Evolutionary conservation across 2,888 invertebrate species (phyloP), one percentile per base, ranked within the genome.

Genomic region (Marronus borbonicus): DNA sequence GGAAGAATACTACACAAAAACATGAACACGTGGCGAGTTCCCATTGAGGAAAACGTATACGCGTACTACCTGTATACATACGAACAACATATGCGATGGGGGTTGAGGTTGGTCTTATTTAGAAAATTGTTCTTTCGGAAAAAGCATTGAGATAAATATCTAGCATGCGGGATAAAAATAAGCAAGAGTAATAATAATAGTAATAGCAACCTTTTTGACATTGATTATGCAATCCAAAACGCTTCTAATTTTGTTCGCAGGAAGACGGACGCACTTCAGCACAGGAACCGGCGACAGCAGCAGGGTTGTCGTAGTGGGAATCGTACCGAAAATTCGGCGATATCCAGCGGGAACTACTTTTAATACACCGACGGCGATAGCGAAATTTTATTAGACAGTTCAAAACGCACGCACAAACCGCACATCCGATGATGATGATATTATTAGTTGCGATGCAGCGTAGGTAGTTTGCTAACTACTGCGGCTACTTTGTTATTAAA

Each of bases 141-240:
- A 8, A 44, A 12, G 44, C 44, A 8, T 0, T 44, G 44, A 44
- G 8, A 39, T 8, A 39, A 65, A 44, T 14, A 65, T 20, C 17
- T 17, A 20, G 4, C 55, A 55, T 55, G 55, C 20, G 20, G n/a
- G 24, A 68, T 31, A 79, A 81, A 79, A 81, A 81, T 81, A 82
- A 83, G 81, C 82, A 44, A 74, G 10, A 83, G 81, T 81, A 44
- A 74, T 20, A 68, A 68, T 28, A 68, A 58, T 20, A 58, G 20
- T 20, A 20, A 58, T 20, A 68, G 49, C 72, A 60, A 84, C 84
- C 84, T 84, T 84, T 84, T 84, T 84, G 84, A 83, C 84, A 84
- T 84, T 84, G 84, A 84, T 84, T 84, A 84, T 83, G 84, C 84
- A 84, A 84, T 84, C 83, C 82, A 83, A 80, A 81, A 83, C 83